Evolutionary conservation across 2,888 invertebrate species (phyloP).

Genomic region (Chaitophorus viminalis): DNA sequence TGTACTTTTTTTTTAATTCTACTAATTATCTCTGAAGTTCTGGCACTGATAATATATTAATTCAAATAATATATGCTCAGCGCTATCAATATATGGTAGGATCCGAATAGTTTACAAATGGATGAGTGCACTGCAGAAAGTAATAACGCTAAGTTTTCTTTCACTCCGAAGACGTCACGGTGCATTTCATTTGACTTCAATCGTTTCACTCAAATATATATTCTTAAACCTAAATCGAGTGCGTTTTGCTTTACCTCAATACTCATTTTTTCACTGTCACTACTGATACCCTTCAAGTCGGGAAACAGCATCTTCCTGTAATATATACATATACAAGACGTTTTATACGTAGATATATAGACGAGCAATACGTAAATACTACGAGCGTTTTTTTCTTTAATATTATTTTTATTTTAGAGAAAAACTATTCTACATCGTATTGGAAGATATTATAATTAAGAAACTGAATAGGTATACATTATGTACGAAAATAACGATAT

Average conservation of each 20-base stretch:
- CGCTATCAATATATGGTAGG: not conserved
- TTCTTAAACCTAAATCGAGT: not conserved
- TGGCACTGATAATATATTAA: not conserved
- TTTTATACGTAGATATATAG: too few relatives aligned
- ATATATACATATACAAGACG: not conserved
- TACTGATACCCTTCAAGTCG: not conserved
- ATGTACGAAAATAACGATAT: too few relatives aligned
- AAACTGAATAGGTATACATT: too few relatives aligned
- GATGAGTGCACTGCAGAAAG: not conserved
- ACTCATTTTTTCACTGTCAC: not conserved
- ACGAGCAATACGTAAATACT: not conserved
- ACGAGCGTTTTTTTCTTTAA: not conserved
- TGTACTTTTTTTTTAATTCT: too few relatives aligned
- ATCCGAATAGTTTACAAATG: not conserved
- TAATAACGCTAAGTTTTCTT: not conserved
- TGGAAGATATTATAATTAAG: too few relatives aligned
- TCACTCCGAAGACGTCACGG: not conserved
- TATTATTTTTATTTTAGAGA: too few relatives aligned
- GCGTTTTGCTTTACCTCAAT: not conserved
- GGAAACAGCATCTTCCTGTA: not conserved
- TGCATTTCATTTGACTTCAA: not conserved
- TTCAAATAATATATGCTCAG: not conserved
- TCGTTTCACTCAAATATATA: not conserved
- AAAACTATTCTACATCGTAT: too few relatives aligned
- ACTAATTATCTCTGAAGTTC: not conserved